A percentile compares a stretch with the other conserved stretches of the same genome.
Evolutionary conservation across 1,140 invertebrate genomes (phyloP).

Genomic region (Hirudo medicinalis): DNA sequence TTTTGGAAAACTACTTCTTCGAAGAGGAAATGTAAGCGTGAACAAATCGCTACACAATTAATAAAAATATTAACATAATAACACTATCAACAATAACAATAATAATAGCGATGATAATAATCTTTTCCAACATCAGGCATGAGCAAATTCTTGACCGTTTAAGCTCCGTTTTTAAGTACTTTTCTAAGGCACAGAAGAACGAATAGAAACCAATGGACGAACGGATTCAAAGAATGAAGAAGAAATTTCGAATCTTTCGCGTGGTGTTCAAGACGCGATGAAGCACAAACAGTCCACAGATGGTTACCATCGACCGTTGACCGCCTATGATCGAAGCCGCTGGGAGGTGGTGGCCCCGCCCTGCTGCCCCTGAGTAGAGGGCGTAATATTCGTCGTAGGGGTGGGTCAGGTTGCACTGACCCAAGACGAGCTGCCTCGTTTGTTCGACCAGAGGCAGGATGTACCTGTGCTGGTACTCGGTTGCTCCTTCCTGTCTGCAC

Average conservation of each 20-base stretch:
- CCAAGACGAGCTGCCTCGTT: slow-evolving; percentile 1
- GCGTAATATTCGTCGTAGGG: slow-evolving; percentile 12
- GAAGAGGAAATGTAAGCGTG: not conserved
- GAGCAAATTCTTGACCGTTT: no score
- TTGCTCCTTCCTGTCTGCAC: slow-evolving; percentile 10
- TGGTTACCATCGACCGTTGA: not conserved
- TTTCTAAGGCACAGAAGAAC: no score
- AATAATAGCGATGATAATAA: not conserved
- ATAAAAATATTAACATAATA: not conserved
- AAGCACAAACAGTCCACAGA: no score
- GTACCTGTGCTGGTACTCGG: slow-evolving; percentile 8
- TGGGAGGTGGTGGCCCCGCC: not conserved
- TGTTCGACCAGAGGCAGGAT: slow-evolving; percentile 16
- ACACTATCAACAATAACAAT: not conserved
- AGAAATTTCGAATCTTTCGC: no score
- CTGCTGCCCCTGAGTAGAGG: not conserved
- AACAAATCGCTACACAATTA: not conserved
- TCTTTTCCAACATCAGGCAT: no score
- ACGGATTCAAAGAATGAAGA: no score
- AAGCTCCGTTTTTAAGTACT: no score
- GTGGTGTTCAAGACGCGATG: no score
- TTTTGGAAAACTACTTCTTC: no score
- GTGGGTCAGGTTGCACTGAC: slow-evolving; percentile 5
- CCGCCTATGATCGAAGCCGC: not conserved
- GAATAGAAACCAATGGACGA: no score